Percentiles rank a stretch among this genome's conserved stretches.
phyloP scores from a whole-genome alignment of 2,797 vertebrate species.

The Clarias platycephalus region DNA sequence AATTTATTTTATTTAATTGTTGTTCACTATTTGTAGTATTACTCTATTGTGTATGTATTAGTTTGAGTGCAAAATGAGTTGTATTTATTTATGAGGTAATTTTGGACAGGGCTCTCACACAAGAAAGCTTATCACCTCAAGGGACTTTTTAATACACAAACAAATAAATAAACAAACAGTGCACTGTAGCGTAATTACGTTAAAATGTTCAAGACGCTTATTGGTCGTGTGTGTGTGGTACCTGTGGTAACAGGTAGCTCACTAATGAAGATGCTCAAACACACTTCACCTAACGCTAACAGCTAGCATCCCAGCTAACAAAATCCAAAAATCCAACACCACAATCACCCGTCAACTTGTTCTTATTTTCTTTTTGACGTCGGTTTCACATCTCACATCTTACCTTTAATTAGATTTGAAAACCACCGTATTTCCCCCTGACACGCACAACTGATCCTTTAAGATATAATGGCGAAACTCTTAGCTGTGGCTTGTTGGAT shows the following conservation, averaged over 20 bases:
- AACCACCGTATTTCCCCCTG: not conserved
- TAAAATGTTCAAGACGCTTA: not conserved
- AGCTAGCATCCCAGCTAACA: conserved; percentile 12
- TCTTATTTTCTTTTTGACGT: not conserved
- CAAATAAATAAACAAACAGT: not conserved
- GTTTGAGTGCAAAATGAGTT: not conserved
- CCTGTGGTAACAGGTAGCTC: not conserved
- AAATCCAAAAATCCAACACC: not conserved
- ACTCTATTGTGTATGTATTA: too few species aligned
- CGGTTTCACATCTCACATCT: not conserved
- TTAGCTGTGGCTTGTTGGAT: conserved; percentile 10
- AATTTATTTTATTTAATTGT: too few species aligned
- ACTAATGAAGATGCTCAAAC: conserved; percentile 2
- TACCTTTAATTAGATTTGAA: conserved; percentile 37
- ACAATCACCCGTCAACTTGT: not conserved
- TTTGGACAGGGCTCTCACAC: not conserved
- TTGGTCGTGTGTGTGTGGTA: not conserved
- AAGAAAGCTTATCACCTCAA: not conserved
- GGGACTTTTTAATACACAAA: not conserved
- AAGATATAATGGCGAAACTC: conserved; percentile 1
- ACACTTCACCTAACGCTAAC: not conserved
- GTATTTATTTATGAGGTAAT: not conserved
- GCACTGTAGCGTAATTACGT: not conserved
- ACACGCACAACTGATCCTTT: not conserved
- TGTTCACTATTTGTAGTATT: too few species aligned